Base-by-base conservation (phyloP, 2,888 invertebrate genomes). In the Axea sp. region DNA sequence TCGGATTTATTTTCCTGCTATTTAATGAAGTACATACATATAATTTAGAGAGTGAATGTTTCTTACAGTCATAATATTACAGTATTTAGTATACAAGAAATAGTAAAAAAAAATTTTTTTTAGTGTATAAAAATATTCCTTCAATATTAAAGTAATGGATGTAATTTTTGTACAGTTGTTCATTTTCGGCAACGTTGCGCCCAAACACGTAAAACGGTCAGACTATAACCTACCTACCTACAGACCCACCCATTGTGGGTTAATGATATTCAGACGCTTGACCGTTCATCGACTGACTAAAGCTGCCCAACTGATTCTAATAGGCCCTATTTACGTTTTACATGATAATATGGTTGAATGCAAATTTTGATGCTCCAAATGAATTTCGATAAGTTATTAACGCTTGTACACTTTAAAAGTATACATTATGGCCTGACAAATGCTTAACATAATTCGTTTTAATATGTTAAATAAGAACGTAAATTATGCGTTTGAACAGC, bases 211-310 rank as follows among this genome's bases (percentile, higher is more conserved):
- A 79, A 81, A 76, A 80, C 82, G 81, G 83, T 80, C 78, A 78
- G 59, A 62, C 57, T 45, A 59, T 77, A 76, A 78, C 80, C 81
- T 77, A 79, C 74, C 78, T 69, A 77, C 78, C 80, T 78, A 80
- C 75, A 79, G 77, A 78, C 77, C 65, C 73, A 67, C 74, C 77
- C 73, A 82, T 84, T 81, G 81, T 86, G 75, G 86, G 86, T 85
- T 84, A 86, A 86, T 86, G 83, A 68, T 82, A 86, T 86, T 86
- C 86, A 84, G 78, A 64, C 77, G 78, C 76, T 62, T 64, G 76
- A 72, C 71, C 71, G 75, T 75, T 77, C 75, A 75, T 53, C 75
- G 71, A 77, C 77, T 69, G 74, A 73, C 75, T 78, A 78, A 80
- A 57, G 78, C 82, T 82, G 53, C 71, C 77, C 76, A 65, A 62